Evolutionary conservation across 2,797 vertebrate species (phyloP).

Genomic region (Pseudomugil tenellus): DNA sequence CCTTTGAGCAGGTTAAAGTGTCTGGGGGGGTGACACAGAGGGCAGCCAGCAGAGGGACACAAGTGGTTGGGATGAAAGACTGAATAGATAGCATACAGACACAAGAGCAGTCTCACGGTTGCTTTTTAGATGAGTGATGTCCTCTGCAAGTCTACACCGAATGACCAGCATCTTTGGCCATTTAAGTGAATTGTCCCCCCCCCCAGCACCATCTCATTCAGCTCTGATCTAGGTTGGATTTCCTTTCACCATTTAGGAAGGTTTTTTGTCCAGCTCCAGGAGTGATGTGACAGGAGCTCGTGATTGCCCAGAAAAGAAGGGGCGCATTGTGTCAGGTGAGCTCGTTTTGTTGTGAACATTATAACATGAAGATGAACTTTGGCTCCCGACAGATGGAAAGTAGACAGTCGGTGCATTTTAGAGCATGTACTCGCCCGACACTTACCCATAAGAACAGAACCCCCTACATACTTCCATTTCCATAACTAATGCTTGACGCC

Average conservation of each 20-base stretch:
- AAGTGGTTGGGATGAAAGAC: constrained; percentile 44
- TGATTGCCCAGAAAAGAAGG: constrained; percentile 75
- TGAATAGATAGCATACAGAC: constrained; percentile 59
- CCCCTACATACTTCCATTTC: not conserved
- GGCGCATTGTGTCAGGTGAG: constrained; percentile 69
- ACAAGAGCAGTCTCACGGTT: constrained; percentile 64
- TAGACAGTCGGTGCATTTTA: constrained; percentile 14
- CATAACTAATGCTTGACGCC: constrained; percentile 3
- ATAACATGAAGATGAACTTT: constrained; percentile 50
- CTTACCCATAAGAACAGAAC: not conserved
- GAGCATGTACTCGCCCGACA: constrained; percentile 2
- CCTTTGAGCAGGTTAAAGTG: constrained; percentile 45
- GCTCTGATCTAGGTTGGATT: constrained; percentile 72
- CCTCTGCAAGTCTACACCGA: constrained; percentile 72
- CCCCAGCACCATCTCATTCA: constrained; percentile 70
- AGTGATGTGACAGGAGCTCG: constrained; percentile 74
- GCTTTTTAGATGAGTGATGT: constrained; percentile 68
- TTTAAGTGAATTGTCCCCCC: constrained; percentile 62
- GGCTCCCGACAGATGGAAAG: constrained; percentile 51
- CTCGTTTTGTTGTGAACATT: constrained; percentile 60
- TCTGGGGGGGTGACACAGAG: constrained; percentile 68
- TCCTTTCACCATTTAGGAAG: constrained; percentile 81
- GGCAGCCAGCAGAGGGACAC: constrained; percentile 67
- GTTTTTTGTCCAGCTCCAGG: constrained; percentile 76
- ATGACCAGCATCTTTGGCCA: constrained; percentile 62